Evolutionary conservation across 2,888 invertebrate species (phyloP).

Genomic region (Prosapia bicincta): DNA sequence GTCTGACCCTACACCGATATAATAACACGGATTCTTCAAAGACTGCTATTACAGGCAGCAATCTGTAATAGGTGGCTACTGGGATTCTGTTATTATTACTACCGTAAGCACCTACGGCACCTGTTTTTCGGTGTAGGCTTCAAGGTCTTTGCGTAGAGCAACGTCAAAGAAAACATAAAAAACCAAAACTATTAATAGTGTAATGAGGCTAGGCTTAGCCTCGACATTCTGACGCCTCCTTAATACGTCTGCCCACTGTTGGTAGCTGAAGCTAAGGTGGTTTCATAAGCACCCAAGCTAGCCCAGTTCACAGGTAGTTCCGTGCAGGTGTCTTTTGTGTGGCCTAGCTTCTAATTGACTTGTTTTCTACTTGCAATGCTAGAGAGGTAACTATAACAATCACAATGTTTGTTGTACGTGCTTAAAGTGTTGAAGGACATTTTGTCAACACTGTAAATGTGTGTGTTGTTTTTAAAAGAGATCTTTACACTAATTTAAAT

Average conservation of each 20-base stretch:
- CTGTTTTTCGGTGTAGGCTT: neutral
- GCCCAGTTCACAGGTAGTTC: neutral
- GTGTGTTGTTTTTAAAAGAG: too few relatives aligned
- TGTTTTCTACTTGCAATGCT: neutral
- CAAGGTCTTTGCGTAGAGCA: neutral
- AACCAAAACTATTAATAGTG: slow-evolving; percentile 2
- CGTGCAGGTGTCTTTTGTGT: neutral
- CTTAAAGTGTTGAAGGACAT: too few relatives aligned
- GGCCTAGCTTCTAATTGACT: neutral
- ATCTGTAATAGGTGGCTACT: too few relatives aligned
- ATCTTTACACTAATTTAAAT: too few relatives aligned
- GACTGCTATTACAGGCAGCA: too few relatives aligned
- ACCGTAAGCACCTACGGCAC: neutral
- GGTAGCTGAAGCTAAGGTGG: neutral
- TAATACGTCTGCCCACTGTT: neutral
- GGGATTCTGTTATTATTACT: too few relatives aligned
- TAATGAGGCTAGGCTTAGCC: neutral
- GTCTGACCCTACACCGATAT: too few relatives aligned
- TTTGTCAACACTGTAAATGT: too few relatives aligned
- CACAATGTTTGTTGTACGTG: too few relatives aligned
- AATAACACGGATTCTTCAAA: too few relatives aligned
- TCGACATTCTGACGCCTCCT: slow-evolving; percentile 2
- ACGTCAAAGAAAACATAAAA: neutral
- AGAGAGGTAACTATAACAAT: neutral
- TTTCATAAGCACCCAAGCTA: neutral